Base-by-base conservation (phyloP, 1,140 invertebrate species). In the Caenorhabditis remanei region DNA sequence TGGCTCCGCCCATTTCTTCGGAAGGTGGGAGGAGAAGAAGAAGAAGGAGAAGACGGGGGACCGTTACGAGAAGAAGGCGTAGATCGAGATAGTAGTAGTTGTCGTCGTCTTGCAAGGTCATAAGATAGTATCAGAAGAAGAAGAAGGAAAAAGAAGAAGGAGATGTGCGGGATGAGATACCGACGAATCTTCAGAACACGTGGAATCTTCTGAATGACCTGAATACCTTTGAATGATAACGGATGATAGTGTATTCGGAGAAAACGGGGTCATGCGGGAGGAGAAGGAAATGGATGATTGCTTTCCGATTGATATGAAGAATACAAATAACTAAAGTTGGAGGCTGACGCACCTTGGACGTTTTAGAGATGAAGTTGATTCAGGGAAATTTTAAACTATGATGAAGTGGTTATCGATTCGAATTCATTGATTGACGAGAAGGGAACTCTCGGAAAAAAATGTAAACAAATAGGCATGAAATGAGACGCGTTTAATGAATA, bases 1-100 rank as follows among this genome's bases (percentile, higher is more conserved):
- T 58, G 83, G 43, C 83, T 84, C 83, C 83, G 55, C 83, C 83
- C 46, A 58, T 43, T 58, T 56, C 19, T 41, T 55, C 75, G 75
- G 75, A 9, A 43, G 67, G 71, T 43, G 32, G 65, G 43, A 24
- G 24, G 43, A 14, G 4, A 65, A 13, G 63, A 11, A n/a, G 63
- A 65, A 32, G 40, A 65, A 41, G 63, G 4, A 41, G 63, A 4
- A 41, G 40, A 65, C 0, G 53, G 41, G 11, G 75, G 43, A 82
- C 56, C 56, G 56, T 58, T 56, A 83, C 50, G 75, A 82, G 7
- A 50, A 40, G 40, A 11, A 43, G 67, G 40, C 50, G 58, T 58
- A 32, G 32, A 14, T 84, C 16, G 43, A 61, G 58, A 58, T 84
- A 84, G 41, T 40, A 4, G 50, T 84, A 84, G 41, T 40, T 0